Evolutionary conservation across 2,888 invertebrate genomes (phyloP).

Genomic region (Meiosimyza decipiens): DNA sequence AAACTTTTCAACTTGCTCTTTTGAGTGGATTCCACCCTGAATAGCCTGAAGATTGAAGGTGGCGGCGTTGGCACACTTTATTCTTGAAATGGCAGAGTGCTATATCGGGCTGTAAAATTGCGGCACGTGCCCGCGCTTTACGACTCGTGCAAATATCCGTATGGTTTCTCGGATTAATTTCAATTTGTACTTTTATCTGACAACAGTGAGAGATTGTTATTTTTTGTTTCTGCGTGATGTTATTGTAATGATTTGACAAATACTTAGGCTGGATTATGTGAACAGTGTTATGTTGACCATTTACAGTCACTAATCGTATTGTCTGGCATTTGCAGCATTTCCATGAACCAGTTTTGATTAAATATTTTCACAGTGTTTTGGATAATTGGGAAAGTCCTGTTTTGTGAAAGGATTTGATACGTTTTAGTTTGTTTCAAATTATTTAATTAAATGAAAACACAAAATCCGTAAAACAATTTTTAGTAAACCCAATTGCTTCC

Average conservation of each 20-base stretch:
- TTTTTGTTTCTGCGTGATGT: background rate
- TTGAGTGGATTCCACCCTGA: background rate
- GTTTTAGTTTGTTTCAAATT: no score
- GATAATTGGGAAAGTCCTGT: no score
- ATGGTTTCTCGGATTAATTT: slow-evolving; percentile 62
- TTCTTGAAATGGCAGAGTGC: slow-evolving; percentile 45
- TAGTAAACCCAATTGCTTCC: no score
- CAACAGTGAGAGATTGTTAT: slow-evolving; percentile 22
- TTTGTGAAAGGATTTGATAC: no score
- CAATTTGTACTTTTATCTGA: slow-evolving; percentile 53
- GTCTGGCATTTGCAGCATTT: no score
- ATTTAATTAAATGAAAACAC: no score
- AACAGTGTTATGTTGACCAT: background rate
- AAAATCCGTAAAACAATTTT: no score
- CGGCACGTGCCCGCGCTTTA: slow-evolving; percentile 55
- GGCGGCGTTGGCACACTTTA: slow-evolving; percentile 1
- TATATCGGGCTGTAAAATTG: slow-evolving; percentile 37
- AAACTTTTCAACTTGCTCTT: background rate
- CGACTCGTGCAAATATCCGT: slow-evolving; percentile 40
- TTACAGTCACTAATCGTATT: background rate
- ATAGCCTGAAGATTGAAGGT: no score
- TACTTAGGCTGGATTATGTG: background rate
- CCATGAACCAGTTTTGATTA: no score
- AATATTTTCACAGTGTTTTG: no score
- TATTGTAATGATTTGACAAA: slow-evolving; percentile 18